Base-by-base conservation (phyloP, 2,797 vertebrate species). In the Cacajao melanocephalus region DNA sequence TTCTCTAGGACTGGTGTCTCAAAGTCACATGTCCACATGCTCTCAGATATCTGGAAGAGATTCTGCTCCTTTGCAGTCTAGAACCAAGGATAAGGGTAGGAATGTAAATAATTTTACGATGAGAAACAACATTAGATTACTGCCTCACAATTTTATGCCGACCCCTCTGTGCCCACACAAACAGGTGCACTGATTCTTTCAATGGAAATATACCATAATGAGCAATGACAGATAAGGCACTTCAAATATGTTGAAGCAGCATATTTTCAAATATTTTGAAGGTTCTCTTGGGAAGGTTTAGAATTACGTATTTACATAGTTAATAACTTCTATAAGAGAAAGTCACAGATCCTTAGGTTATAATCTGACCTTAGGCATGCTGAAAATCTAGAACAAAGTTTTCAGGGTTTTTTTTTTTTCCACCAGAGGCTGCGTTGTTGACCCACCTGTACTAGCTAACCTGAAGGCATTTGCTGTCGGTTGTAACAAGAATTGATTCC, bases 401-500 rank as follows among this genome's bases (percentile, higher is more conserved):
- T 73, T 28, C 19, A 67, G 9, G 12, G 7, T 19, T 67, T 2
- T 41, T 67, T 2, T 39, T 72, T 57, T 93, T 57, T 79, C 9
- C 33, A 88, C 4, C 14, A 87, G 20, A 78, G 57, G 14, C 39
- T 83, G 12, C 4, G 82, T 84, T 10, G 33, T 92, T 96, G 52
- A 96, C n/a, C 41, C 52, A 70, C 10, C 48, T 95, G 75, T 86
- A 3, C 9, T 64, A 90, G 20, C 52, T 93, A 58, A 94, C 72
- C 48, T n/a, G 39, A 44, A 52, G 28, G 19, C 78, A 92, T 94
- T 96, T 96, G 36, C 72, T 92, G 22, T 94, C 72, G 55, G 61
- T 78, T 33, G 8, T 79, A 86, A 46, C 15, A 84, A 90, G n/a
- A 92, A 97, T 93, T 95, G 73, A 80, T 95, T 96, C n/a, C 15